Evolutionary conservation across 2,888 invertebrate genomes (phyloP), one percentile per base, ranked within the genome.

Genomic region (Helleia helle): DNA sequence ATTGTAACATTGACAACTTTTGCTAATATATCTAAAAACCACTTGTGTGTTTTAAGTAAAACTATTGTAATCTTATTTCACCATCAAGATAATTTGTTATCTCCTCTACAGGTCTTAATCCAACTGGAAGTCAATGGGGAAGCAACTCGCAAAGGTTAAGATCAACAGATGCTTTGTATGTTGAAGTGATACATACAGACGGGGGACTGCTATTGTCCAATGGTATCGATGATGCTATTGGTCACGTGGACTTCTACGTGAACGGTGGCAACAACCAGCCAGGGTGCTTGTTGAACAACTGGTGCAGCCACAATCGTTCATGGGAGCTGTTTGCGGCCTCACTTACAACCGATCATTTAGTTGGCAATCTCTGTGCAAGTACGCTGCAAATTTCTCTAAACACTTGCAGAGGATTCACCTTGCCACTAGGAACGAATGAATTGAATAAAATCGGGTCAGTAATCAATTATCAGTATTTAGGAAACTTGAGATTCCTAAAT

Each of bases 171-270:
- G 77, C 75, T 1, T 11, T n/a, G 0, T 72, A 71, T 46, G 75
- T 77, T 0, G 76, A 76, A 57, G 66, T 74, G 0, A 70, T 77
- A 9, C 76, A 77, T 41, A 76, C 77, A 0, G 75, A 75, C 27
- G 63, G 61, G 1, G 44, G 44, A 15, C 69, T 71, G 2, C 5
- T 58, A 3, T 18, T 51, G 0, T 36, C 57, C 2, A 60, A 69
- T 31, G 96, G 96, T 1, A 89, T 94, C 49, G 88, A 88, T 12
- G 90, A 90, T 52, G 87, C 90, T 0, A 86, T 93, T 27, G 96
- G 94, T 0, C 91, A 95, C 62, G 89, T 93, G 0, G 96, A 96
- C 73, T 95, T 94, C 72, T 96, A 90, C 68, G 93, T 93, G 0
- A 96, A 96, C 56, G 94, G 94, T 0, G 96, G 96, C 0, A 86